These are phyloP conservation scores for Catocala fraxini DNA, from an alignment of 2,888 invertebrate species.

Conservation along the genomic window DNA sequence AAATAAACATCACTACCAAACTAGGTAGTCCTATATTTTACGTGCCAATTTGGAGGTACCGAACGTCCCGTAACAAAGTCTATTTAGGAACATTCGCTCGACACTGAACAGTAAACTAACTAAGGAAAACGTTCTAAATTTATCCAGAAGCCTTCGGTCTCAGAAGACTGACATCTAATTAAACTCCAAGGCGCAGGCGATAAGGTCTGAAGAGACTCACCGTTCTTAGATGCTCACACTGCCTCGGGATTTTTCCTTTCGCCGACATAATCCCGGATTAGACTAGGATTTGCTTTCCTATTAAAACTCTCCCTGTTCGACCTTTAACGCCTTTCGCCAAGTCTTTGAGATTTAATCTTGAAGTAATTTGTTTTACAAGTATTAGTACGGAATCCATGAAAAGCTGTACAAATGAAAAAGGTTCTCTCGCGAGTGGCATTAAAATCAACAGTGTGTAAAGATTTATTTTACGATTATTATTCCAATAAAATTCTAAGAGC, in stretches of 20 bases:
- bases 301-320: constrained; percentile 57
- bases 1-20: constrained; percentile 7
- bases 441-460: constrained; percentile 15
- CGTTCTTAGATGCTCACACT: constrained; percentile 29
- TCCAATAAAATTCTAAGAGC: too few species aligned
- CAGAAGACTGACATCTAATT: constrained; percentile 37
- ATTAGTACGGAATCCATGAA: constrained; percentile 26
- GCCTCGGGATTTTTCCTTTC: constrained; percentile 38
- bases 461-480: constrained; percentile 2
- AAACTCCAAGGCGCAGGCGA: constrained; percentile 39
- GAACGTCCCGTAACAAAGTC: neutral
- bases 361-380: constrained; percentile 31
- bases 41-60: neutral
- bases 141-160: neutral
- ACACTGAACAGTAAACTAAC: neutral
- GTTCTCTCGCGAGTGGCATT: constrained; percentile 9
- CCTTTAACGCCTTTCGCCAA: constrained; percentile 51
- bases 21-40: constrained; percentile 10
- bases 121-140: neutral
- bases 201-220: constrained; percentile 31
- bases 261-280: constrained; percentile 46
- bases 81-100: constrained; percentile 1
- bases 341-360: constrained; percentile 39
- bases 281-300: constrained; percentile 56
- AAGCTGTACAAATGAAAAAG: neutral